These are phyloP conservation scores for Drosophila willistoni DNA, from an alignment of 1,140 invertebrate genomes.

Conservation along the genomic window DNA sequence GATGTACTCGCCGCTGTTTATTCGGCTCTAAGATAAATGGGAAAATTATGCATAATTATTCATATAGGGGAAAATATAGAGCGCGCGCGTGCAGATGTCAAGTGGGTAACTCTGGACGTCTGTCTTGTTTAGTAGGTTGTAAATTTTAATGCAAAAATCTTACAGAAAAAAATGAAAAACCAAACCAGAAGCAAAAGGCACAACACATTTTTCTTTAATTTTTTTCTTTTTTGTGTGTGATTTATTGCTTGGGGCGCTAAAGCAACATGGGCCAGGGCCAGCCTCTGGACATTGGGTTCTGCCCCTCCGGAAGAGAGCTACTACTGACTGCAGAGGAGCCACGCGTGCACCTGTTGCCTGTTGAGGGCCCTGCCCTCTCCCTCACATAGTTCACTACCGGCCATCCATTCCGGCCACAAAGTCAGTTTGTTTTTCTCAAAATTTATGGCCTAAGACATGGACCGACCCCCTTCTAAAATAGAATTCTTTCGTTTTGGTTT, in stretches of 20 bases:
- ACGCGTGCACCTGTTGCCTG: slow-evolving; percentile 74
- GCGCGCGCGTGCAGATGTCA: slow-evolving; percentile 65
- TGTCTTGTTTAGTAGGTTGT: slow-evolving; percentile 78
- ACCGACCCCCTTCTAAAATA: slow-evolving; percentile 32
- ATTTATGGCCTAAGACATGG: slow-evolving; percentile 75
- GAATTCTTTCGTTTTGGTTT: slow-evolving; percentile 54
- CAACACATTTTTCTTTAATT: slow-evolving; percentile 69
- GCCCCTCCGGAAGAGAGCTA: slow-evolving; percentile 27
- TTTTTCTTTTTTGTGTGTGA: slow-evolving; percentile 32
- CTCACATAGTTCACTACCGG: not conserved
- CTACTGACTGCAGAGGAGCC: slow-evolving; percentile 43
- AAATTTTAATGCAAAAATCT: slow-evolving; percentile 73
- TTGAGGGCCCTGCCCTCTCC: not conserved
- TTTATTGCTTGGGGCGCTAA: slow-evolving; percentile 56
- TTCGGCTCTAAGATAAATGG: slow-evolving; percentile 44
- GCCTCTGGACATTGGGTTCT: slow-evolving; percentile 58
- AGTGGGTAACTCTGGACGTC: slow-evolving; percentile 43
- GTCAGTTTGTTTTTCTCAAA: slow-evolving; percentile 70
- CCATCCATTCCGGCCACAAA: slow-evolving; percentile 49
- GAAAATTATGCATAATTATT: slow-evolving; percentile 70
- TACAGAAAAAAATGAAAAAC: slow-evolving; percentile 16
- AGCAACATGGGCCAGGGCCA: slow-evolving; percentile 71
- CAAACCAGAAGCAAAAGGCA: slow-evolving; percentile 32
- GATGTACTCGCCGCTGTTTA: slow-evolving; percentile 1
- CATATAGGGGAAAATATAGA: slow-evolving; percentile 43